phyloP scores from a whole-genome alignment of 2,888 invertebrate species.

The Phengaris arion region DNA sequence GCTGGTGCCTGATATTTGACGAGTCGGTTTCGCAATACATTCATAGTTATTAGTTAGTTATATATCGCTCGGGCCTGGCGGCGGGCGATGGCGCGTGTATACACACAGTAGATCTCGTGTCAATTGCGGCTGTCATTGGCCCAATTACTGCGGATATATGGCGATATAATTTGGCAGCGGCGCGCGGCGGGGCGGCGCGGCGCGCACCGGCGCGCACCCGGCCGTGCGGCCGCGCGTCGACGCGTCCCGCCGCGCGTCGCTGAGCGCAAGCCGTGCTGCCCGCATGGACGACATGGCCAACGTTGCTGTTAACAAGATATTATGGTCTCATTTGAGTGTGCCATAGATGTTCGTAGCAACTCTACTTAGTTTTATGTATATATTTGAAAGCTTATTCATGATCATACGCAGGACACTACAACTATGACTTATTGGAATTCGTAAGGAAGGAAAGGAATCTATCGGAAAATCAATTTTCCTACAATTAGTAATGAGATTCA shows the following conservation, averaged over 20 bases:
- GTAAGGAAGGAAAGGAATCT: too few species aligned
- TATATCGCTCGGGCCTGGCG: not conserved
- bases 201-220: slow-evolving; percentile 42
- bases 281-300: slow-evolving; percentile 38
- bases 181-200: slow-evolving; percentile 29
- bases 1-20: not conserved
- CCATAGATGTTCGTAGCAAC: not conserved
- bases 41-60: not conserved
- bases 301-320: slow-evolving; percentile 42
- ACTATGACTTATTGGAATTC: too few species aligned
- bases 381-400: too few species aligned
- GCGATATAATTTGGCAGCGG: slow-evolving; percentile 21
- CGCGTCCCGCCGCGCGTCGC: slow-evolving; percentile 34
- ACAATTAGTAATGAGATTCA: not conserved
- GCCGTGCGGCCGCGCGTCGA: slow-evolving; percentile 44
- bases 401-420: too few species aligned
- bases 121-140: slow-evolving; percentile 25
- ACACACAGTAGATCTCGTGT: slow-evolving; percentile 12
- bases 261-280: not conserved
- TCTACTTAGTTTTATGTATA: not conserved
- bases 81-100: not conserved
- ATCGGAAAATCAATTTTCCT: not conserved
- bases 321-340: slow-evolving; percentile 39
- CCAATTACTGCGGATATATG: slow-evolving; percentile 18
- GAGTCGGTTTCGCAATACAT: not conserved